Evolutionary conservation across 2,888 invertebrate species (phyloP), one percentile per base, ranked within the genome.

Genomic region (Psylliodes chrysocephalus): DNA sequence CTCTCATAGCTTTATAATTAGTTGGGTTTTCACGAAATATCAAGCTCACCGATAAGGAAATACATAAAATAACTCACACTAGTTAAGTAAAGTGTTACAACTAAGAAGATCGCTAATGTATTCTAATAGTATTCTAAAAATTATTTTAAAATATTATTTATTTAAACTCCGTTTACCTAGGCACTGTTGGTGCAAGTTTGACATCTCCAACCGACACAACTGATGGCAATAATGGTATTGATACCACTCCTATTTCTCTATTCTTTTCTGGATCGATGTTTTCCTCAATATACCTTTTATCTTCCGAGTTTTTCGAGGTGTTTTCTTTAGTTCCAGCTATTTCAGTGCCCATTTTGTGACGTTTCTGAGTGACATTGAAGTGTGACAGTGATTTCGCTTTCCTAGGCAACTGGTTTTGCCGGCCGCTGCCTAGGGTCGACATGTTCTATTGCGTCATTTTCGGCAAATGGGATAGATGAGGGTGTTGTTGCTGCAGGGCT

Each of bases 401-500:
- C 70, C 72, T 70, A 69, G 72, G 68, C 69, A 70, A 72, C 73
- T 61, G 63, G 28, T 56, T 56, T 61, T 40, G 62, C n/a, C 53
- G 56, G 14, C 57, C 44, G 71, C 68, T 72, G 70, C 69, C 73
- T 72, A 72, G 71, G 70, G 22, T 18, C 17, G 55, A 38, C 56
- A 46, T 56, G 19, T 44, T 38, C 30, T 46, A 42, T 1, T 18
- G 5, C 8, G 8, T 17, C 42, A 42, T 42, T 42, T 14, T 38
- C 15, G 10, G 33, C 33, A 14, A 14, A 14, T 35, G 2, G 10
- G 35, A 12, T n/a, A 35, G 35, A 14, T 35, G 14, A 14, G 14
- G 35, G 35, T 33, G 10, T 3, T 35, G 22, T n/a, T n/a, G n/a
- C n/a, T n/a, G 14, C 2, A n/a, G 4, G n/a, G 12, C 12, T 35